Evolutionary conservation across 2,888 invertebrate species (phyloP), one percentile per base, ranked within the genome.

Genomic region (Eupithecia centaureata): DNA sequence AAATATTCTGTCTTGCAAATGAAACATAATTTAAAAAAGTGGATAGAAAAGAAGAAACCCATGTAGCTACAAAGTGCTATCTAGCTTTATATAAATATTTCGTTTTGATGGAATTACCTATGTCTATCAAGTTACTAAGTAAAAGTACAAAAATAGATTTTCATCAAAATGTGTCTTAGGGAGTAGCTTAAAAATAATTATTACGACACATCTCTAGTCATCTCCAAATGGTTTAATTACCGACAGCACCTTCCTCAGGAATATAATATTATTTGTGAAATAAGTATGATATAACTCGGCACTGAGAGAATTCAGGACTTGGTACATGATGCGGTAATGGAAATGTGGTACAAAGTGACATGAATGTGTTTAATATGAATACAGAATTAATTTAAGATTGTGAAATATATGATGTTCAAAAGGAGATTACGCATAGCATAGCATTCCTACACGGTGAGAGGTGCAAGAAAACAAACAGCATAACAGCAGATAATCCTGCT

Each of bases 161-260:
- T 69, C 61, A 61, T 63, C 52, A 62, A 30, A 70, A 71, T 47
- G 47, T 4, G 47, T 61, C 61, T 63, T 58, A 63, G 57, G 67
- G 58, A 70, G 52, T 68, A 67, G 57, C n/a, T 35, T 38, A 15
- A 72, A 68, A 61, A 59, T 42, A 74, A 73, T 72, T 75, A 74
- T 76, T 67, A 56, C 65, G 58, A 64, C 65, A 59, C 64, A 52
- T 52, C 33, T 33, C 7, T 15, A 13, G 8, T 38, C 38, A 62
- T 69, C 68, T 70, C 64, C 62, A 70, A 71, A 72, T 68, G 72
- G 65, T 74, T 75, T 76, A 76, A 78, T 74, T 76, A 73, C 73
- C 54, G 61, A 58, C 58, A 62, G 47, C 27, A 8, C 7, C 8
- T 27, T 25, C 15, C 54, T 30, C n/a, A n/a, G 28, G 63, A 59